Conservation (phyloP, 2,797 vertebrate species). For the Coreius guichenoti region DNA sequence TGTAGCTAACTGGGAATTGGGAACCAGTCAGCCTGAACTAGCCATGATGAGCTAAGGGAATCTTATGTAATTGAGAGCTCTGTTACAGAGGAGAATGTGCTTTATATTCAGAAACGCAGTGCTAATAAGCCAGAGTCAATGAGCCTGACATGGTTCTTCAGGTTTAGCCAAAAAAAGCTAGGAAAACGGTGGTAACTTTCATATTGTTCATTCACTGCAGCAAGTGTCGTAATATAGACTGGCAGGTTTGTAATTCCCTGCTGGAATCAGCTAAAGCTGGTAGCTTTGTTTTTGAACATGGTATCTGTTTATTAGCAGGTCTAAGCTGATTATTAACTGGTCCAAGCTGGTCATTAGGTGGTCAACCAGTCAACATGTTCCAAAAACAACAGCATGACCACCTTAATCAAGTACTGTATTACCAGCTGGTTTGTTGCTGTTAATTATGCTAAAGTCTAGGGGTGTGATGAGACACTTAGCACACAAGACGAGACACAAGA, state of each 20-base stretch:
- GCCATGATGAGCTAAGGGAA: slow-evolving; percentile 55
- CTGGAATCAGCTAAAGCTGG: not conserved
- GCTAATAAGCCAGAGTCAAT: slow-evolving; percentile 51
- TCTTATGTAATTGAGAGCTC: slow-evolving; percentile 67
- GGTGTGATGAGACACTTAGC: too few species aligned
- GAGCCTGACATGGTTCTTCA: slow-evolving; percentile 43
- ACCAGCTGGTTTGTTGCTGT: not conserved
- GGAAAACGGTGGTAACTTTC: slow-evolving; percentile 5
- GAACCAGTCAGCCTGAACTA: slow-evolving; percentile 62
- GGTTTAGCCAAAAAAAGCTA: slow-evolving; percentile 39
- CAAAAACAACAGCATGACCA: not conserved
- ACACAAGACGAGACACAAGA: too few species aligned
- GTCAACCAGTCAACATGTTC: not conserved
- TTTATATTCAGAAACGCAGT: slow-evolving; percentile 52
- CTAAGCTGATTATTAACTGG: not conserved
- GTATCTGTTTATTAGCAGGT: not conserved
- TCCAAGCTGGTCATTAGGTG: not conserved
- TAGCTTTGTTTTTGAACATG: not conserved
- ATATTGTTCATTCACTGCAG: slow-evolving; percentile 16
- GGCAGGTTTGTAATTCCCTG: not conserved
- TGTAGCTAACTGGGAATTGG: slow-evolving; percentile 49
- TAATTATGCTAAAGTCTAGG: not conserved
- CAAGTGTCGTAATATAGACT: not conserved
- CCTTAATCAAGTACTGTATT: not conserved
- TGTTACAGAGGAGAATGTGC: slow-evolving; percentile 58